Evolutionary conservation across 1,140 invertebrate species (phyloP), one percentile per base, ranked within the genome.

Genomic region (Caerostris darwini): DNA sequence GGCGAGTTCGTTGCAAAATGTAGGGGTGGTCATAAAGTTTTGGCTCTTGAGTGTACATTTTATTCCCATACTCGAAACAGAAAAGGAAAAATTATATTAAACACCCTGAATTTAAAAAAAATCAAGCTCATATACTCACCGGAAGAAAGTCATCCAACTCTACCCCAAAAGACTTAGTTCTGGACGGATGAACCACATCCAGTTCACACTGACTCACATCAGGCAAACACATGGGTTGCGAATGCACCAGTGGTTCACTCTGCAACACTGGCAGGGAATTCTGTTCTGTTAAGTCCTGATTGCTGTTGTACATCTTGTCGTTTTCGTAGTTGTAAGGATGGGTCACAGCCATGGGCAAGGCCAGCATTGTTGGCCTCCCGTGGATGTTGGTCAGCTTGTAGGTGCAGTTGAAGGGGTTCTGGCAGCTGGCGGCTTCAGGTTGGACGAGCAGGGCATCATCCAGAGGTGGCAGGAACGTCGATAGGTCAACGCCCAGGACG

Each of bases 81-180:
- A n/a, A n/a, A n/a, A n/a, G n/a, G n/a, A n/a, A n/a, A n/a, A n/a
- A n/a, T n/a, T n/a, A n/a, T n/a, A n/a, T n/a, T n/a, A n/a, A n/a
- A n/a, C n/a, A n/a, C n/a, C n/a, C n/a, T n/a, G n/a, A n/a, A n/a
- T n/a, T n/a, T n/a, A n/a, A n/a, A n/a, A n/a, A n/a, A n/a, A n/a
- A n/a, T n/a, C n/a, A n/a, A n/a, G n/a, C n/a, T n/a, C n/a, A 82
- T 34, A 54, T 83, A 96, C 96, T 97, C 96, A 98, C 98, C 3
- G 98, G 98, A 95, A 98, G 96, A 96, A 98, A 98, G 95, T 98
- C 98, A 94, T 98, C 97, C 69, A 98, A 96, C 95, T 98, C 97
- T 8, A 98, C 96, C 3, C 98, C 98, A 85, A 97, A 97, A 54
- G 98, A 97, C 95, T 97, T 97, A 95, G 98, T 97, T 7, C 97